A percentile compares a stretch with the other conserved stretches of the same genome.
phyloP scores from a whole-genome alignment of 1,140 invertebrate genomes.

The Diabrotica virgifera region DNA sequence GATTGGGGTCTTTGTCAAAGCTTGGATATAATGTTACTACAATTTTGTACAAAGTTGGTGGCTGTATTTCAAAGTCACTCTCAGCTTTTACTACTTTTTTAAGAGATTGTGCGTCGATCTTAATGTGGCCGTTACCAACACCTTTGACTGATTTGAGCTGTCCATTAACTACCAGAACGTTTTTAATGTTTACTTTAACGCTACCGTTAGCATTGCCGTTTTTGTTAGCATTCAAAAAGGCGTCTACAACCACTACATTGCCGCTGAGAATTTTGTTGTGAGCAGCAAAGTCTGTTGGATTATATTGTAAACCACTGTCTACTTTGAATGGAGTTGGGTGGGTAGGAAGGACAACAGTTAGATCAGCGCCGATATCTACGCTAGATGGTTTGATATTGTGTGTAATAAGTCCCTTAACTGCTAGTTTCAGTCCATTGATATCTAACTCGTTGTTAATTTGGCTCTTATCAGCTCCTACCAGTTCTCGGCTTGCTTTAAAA shows the following conservation, averaged over 20 bases:
- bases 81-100: slow-evolving; percentile 63
- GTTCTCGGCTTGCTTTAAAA: slow-evolving; percentile 52
- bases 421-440: slow-evolving; percentile 61
- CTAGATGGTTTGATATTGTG: slow-evolving; percentile 55
- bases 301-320: slow-evolving; percentile 53
- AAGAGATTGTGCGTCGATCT: slow-evolving; percentile 51
- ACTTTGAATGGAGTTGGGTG: slow-evolving; percentile 56
- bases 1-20: slow-evolving; percentile 65
- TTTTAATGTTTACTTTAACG: slow-evolving; percentile 53
- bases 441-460: slow-evolving; percentile 60
- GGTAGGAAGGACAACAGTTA: slow-evolving; percentile 50
- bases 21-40: slow-evolving; percentile 62
- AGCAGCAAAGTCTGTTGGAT: slow-evolving; percentile 52
- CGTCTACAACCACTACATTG: slow-evolving; percentile 55
- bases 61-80: slow-evolving; percentile 53
- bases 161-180: slow-evolving; percentile 54
- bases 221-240: slow-evolving; percentile 50
- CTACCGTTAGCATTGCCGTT: slow-evolving; percentile 48
- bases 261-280: slow-evolving; percentile 52
- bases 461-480: slow-evolving; percentile 56
- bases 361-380: slow-evolving; percentile 54
- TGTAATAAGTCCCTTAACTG: slow-evolving; percentile 57
- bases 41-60: slow-evolving; percentile 56
- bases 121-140: slow-evolving; percentile 57
- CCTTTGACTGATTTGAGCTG: slow-evolving; percentile 55